Percentiles rank a stretch among this genome's conserved stretches.
phyloP scores from a whole-genome alignment of 2,113 vertebrate species.

The Cettia cetti region DNA sequence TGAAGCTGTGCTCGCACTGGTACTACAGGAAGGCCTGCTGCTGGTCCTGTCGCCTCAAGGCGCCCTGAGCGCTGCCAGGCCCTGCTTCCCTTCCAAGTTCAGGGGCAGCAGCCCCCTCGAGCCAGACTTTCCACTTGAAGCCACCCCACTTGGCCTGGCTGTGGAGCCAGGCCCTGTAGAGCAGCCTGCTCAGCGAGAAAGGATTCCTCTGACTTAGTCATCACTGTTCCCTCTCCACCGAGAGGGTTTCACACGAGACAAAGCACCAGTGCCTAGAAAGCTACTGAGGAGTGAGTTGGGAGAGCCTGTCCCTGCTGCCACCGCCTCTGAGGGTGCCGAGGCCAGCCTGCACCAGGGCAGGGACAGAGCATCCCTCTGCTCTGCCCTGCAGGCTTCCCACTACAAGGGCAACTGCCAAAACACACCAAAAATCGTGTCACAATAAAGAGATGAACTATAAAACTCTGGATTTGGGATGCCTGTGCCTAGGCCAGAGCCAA shows the following conservation, averaged over 20 bases:
- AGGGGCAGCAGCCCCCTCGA: not conserved
- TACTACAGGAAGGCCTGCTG: slow-evolving; percentile 87
- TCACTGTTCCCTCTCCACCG: not conserved
- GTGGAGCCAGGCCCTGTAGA: not conserved
- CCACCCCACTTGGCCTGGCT: not conserved
- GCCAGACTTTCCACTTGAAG: slow-evolving; percentile 18
- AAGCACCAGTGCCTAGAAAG: slow-evolving; percentile 19
- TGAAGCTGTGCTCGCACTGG: slow-evolving; percentile 85
- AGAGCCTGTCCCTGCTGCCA: not conserved
- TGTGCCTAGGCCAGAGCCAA: not conserved
- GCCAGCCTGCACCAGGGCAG: not conserved
- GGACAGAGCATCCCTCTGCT: not conserved
- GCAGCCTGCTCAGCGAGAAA: not conserved
- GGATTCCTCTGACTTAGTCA: not conserved
- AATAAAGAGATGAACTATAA: slow-evolving; percentile 48
- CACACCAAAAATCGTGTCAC: not conserved
- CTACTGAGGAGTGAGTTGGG: slow-evolving; percentile 32
- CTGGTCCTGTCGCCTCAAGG: slow-evolving; percentile 73
- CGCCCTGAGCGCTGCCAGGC: not conserved
- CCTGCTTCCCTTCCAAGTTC: not conserved
- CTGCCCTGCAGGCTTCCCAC: not conserved
- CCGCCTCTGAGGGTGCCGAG: accelerated
- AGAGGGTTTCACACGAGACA: not conserved
- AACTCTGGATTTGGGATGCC: not conserved
- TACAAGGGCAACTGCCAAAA: not conserved